These are phyloP conservation scores for Echeneis naucrates DNA, from an alignment of 2,797 vertebrate species.

Conservation along the genomic window DNA sequence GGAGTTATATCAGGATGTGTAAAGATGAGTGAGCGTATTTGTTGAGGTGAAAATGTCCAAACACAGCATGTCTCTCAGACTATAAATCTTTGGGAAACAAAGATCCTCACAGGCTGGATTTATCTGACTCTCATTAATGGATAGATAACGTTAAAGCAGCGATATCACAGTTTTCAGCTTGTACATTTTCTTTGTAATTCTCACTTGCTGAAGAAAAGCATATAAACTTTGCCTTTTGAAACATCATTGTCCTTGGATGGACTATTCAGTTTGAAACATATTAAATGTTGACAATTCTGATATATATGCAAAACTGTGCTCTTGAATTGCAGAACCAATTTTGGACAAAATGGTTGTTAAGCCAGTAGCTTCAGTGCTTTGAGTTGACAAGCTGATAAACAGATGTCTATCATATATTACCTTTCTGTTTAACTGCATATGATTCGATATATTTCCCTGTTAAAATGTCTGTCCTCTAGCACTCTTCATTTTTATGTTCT, in stretches of 20 bases:
- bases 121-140: conserved; percentile 27
- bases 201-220: conserved; percentile 5
- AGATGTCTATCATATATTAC: neutral
- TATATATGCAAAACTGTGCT: neutral
- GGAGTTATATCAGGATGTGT: conserved; percentile 51
- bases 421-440: neutral
- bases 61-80: conserved; percentile 39
- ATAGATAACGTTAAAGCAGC: conserved; percentile 30
- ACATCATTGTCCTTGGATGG: conserved; percentile 15
- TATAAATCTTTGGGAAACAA: conserved; percentile 66
- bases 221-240: conserved; percentile 10
- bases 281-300: neutral
- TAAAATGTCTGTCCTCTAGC: neutral
- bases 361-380: neutral
- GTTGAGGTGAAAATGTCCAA: conserved; percentile 55
- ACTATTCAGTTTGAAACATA: conserved; percentile 2
- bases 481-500: conserved; percentile 1
- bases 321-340: neutral
- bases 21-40: conserved; percentile 45
- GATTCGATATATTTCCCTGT: neutral
- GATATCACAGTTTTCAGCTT: conserved; percentile 17
- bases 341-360: conserved; percentile 27
- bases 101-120: conserved; percentile 20
- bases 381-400: too few species aligned
- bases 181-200: conserved; percentile 22